Percentiles rank a stretch among this genome's conserved stretches.
phyloP scores from a whole-genome alignment of 1,140 invertebrate species.

The Drosophila subpulchrella region DNA sequence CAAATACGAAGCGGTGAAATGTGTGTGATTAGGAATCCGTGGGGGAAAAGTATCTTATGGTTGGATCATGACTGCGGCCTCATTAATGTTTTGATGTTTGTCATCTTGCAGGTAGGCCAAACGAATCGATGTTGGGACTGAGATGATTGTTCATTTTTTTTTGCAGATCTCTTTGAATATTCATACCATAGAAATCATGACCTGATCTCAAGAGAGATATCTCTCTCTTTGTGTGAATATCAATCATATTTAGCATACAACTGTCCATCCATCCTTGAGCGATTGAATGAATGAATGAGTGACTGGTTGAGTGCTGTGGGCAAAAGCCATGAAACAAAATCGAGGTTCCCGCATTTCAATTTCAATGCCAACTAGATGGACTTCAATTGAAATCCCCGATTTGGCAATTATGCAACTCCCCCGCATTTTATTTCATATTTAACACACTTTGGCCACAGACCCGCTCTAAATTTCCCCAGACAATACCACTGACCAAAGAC shows the following conservation, averaged over 20 bases:
- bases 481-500: slow-evolving; percentile 63
- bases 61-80: slow-evolving; percentile 18
- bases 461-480: slow-evolving; percentile 71
- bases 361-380: slow-evolving; percentile 42
- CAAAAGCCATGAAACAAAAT: too few relatives aligned
- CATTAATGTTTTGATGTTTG: slow-evolving; percentile 32
- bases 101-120: slow-evolving; percentile 19
- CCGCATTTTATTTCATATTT: slow-evolving; percentile 32
- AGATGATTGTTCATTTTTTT: slow-evolving; percentile 37
- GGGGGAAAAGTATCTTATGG: slow-evolving; percentile 16
- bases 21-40: too few relatives aligned
- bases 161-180: not conserved
- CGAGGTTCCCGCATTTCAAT: slow-evolving; percentile 22
- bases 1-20: not conserved
- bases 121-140: slow-evolving; percentile 12
- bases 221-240: slow-evolving; percentile 42
- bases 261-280: slow-evolving; percentile 47
- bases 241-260: slow-evolving; percentile 79
- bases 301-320: slow-evolving; percentile 21
- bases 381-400: slow-evolving; percentile 55
- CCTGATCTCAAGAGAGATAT: slow-evolving; percentile 17
- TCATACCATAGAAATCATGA: slow-evolving; percentile 12
- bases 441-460: slow-evolving; percentile 45
- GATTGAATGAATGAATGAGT: slow-evolving; percentile 30
- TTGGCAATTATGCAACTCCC: slow-evolving; percentile 55